Base-by-base conservation (phyloP, 1,140 invertebrate species). In the Pantala flavescens region DNA sequence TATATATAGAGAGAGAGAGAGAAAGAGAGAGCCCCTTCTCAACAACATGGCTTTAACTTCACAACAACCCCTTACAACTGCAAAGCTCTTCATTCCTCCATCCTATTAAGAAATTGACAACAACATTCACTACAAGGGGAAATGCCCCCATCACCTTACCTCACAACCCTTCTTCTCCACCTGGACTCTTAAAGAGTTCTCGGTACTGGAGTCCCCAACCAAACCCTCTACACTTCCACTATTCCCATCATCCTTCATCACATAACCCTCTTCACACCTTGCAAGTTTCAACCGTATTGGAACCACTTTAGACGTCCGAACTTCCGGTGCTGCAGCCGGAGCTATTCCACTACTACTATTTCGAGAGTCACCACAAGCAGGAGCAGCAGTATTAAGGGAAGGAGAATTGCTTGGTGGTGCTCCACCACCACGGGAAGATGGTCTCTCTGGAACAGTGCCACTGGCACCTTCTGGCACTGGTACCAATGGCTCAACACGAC, bases 221-320 rank as follows among this genome's bases (percentile, higher is more conserved):
- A 63, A 3, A 3, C 5, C 49, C 49, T 12, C n/a, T 7, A 16
- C 49, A 63, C 49, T 63, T 1, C 49, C 49, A 63, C 49, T 63
- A 63, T 63, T 63, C 14, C 49, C 49, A 19, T 63, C 49, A 63
- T 16, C 49, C 12, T 63, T 63, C 28, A 86, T 82, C 76, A 86
- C 84, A 74, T 87, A 88, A 49, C 92, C 92, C 77, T 92, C 88
- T 23, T 90, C 88, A 77, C 90, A 91, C 49, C 92, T 86, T 0
- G 91, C 87, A 74, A 94, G 82, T 87, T 94, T 95, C 84, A 95
- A 88, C 73, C 90, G 87, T 75, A 95, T 92, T 0, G 92, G 92
- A 42, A 89, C 89, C 70, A 89, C 85, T 83, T 91, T 91, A 16
- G 86, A 86, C 75, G 88, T 86, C 76, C 88, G 85, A 75, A 88